A percentile compares a stretch with the other conserved stretches of the same genome.
Evolutionary conservation across 92 coral and sea anemone species (phyloP).

Genomic region (Porites rus): DNA sequence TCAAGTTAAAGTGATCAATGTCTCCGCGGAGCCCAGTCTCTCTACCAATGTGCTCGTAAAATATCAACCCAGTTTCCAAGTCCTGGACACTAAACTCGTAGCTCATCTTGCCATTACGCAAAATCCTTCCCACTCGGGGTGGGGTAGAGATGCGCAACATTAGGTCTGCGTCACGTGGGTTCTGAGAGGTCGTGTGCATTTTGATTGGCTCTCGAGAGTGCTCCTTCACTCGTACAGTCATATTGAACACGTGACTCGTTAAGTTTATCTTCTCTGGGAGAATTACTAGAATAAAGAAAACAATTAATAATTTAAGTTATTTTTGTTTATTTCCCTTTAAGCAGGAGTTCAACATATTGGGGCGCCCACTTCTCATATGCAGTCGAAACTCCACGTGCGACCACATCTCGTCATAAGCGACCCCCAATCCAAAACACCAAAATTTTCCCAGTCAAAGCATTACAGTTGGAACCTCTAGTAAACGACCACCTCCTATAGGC

Average conservation of each 20-base stretch:
- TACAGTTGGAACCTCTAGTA: no score
- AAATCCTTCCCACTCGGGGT: constrained; percentile 91
- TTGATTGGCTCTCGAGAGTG: constrained; percentile 79
- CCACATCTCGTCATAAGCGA: no score
- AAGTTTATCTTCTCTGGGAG: constrained; percentile 55
- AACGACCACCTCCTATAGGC: no score
- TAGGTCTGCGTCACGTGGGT: constrained; percentile 65
- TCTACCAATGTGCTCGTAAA: constrained; percentile 90
- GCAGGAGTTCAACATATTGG: no score
- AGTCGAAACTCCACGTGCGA: no score
- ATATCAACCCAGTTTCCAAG: constrained; percentile 76
- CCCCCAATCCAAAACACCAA: no score
- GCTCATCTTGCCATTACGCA: constrained; percentile 76
- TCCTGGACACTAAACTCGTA: constrained; percentile 80
- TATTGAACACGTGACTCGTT: constrained; percentile 56
- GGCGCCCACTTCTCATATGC: no score
- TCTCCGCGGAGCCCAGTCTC: constrained; percentile 96
- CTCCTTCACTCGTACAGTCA: constrained; percentile 87
- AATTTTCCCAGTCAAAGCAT: no score
- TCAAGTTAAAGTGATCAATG: constrained; percentile 85
- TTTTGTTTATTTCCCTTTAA: neutral
- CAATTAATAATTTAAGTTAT: neutral
- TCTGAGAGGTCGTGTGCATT: constrained; percentile 58
- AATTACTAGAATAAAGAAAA: constrained; percentile 62
- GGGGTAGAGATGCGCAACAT: constrained; percentile 79